phyloP scores from a whole-genome alignment of 2,888 invertebrate genomes.

The Chloroclystis v-ata region DNA sequence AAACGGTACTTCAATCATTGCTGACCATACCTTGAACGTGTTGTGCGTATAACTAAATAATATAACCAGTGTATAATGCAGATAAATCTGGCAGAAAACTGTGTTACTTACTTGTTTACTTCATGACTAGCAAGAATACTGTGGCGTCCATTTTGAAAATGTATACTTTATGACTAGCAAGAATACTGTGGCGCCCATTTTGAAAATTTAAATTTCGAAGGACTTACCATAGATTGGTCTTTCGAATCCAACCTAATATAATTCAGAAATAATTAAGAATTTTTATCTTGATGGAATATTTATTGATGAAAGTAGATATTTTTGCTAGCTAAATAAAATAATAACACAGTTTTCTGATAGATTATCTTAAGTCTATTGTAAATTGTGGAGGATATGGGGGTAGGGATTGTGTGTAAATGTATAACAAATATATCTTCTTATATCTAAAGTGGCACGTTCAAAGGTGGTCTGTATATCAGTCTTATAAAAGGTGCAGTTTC shows the following conservation, averaged over 20 bases:
- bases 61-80: slow-evolving; percentile 70
- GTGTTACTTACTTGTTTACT: slow-evolving; percentile 41
- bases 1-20: slow-evolving; percentile 34
- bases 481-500: slow-evolving; percentile 47
- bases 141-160: not conserved
- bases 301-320: slow-evolving; percentile 3
- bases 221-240: too few species aligned
- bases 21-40: slow-evolving; percentile 41
- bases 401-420: slow-evolving; percentile 53
- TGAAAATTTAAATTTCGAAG: too few species aligned
- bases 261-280: not conserved
- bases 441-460: slow-evolving; percentile 55
- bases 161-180: slow-evolving; percentile 10
- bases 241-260: not conserved
- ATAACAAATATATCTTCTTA: slow-evolving; percentile 61
- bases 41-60: slow-evolving; percentile 48
- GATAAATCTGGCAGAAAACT: slow-evolving; percentile 47
- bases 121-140: not conserved
- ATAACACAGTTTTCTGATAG: slow-evolving; percentile 51
- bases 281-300: not conserved
- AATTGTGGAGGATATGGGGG: slow-evolving; percentile 64
- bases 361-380: slow-evolving; percentile 63
- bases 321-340: slow-evolving; percentile 11
- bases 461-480: slow-evolving; percentile 61
- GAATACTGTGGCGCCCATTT: not conserved